Conservation (phyloP, 2,888 invertebrate species). For the Phania funesta region DNA sequence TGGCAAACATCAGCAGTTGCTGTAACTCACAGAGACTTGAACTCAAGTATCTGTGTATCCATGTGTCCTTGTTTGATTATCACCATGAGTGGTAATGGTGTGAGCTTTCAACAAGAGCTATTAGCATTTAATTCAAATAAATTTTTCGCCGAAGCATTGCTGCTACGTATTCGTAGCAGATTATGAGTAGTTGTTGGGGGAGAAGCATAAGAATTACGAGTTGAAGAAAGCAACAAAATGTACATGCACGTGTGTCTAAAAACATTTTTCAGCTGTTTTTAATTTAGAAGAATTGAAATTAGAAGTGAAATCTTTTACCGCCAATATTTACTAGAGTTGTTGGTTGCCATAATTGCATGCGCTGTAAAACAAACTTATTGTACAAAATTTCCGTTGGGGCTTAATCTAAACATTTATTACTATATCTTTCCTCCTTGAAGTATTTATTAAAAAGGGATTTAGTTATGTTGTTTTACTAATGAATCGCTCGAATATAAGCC, state of each 20-base stretch:
- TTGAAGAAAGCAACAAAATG: neutral
- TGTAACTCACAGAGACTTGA: constrained; percentile 24
- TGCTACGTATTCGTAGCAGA: constrained; percentile 3
- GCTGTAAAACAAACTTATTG: no score
- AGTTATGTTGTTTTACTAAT: no score
- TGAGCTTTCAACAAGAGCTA: constrained; percentile 67
- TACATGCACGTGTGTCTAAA: neutral
- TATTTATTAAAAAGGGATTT: no score
- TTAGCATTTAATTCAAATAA: constrained; percentile 67
- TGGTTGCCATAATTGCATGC: no score
- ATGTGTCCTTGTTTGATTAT: constrained; percentile 52
- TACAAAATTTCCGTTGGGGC: no score
- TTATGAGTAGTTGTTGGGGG: neutral
- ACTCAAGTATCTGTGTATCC: constrained; percentile 13
- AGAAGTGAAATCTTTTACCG: no score
- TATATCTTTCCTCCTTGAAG: no score
- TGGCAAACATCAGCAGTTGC: constrained; percentile 65
- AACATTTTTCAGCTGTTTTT: no score
- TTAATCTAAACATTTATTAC: no score
- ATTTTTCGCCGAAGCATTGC: constrained; percentile 28
- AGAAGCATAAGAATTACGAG: neutral
- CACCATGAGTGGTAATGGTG: constrained; percentile 64
- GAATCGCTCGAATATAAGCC: no score
- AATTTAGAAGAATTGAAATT: no score
- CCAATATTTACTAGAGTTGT: no score